Evolutionary conservation across 2,113 vertebrate species (phyloP).

Genomic region (Condylura cristata): DNA sequence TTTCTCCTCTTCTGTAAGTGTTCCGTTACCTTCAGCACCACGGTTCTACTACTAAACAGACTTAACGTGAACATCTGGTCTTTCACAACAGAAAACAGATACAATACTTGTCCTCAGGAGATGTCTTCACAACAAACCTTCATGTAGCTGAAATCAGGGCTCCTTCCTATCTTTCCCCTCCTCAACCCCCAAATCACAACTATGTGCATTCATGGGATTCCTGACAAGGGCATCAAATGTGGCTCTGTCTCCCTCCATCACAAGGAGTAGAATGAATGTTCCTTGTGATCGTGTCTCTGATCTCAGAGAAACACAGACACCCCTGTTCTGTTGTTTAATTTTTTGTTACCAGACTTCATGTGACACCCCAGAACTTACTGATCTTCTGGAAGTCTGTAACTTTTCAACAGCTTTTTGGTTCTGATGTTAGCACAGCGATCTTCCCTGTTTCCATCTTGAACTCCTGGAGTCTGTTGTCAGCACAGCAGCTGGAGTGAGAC

Average conservation of each 20-base stretch:
- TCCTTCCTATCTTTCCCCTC: background rate
- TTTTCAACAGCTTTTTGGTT: background rate
- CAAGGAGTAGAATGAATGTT: background rate
- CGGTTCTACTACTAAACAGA: background rate
- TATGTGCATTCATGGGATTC: background rate
- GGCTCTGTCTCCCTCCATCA: background rate
- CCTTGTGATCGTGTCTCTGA: background rate
- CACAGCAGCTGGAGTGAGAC: background rate
- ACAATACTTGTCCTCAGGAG: background rate
- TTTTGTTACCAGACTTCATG: background rate
- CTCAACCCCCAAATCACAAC: background rate
- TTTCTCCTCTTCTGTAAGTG: background rate
- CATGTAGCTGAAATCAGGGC: background rate
- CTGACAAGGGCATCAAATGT: background rate
- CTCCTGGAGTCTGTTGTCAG: constrained; percentile 14
- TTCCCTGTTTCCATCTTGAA: background rate
- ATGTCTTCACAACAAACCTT: background rate
- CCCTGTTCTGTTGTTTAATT: background rate
- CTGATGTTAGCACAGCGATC: background rate
- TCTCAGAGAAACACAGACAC: background rate
- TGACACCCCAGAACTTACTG: background rate
- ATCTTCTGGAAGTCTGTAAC: background rate
- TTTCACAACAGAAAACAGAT: background rate
- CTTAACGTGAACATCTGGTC: background rate
- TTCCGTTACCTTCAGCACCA: background rate